Evolutionary conservation across 2,113 vertebrate species (phyloP).

Genomic region (Sylvia atricapilla): DNA sequence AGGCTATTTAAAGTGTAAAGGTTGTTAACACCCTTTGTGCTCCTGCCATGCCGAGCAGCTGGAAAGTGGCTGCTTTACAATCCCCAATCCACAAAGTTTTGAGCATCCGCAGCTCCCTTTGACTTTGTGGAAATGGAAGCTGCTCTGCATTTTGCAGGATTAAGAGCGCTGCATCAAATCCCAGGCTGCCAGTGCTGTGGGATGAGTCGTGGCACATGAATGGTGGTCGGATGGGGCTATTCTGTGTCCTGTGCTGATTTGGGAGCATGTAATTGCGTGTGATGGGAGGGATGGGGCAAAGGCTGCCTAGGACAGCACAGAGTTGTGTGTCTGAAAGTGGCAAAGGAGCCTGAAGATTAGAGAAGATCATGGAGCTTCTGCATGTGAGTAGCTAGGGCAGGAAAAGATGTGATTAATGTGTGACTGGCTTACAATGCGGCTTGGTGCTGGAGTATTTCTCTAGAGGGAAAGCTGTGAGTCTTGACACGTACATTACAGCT

Average conservation of each 20-base stretch:
- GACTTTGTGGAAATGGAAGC: background rate
- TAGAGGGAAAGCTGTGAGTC: conserved; percentile 17
- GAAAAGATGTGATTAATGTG: background rate
- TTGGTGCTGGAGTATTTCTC: background rate
- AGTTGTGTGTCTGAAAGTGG: background rate
- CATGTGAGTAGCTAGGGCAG: background rate
- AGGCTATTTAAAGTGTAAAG: background rate
- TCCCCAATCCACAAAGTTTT: background rate
- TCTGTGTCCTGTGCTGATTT: background rate
- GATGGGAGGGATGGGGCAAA: background rate
- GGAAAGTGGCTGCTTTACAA: background rate
- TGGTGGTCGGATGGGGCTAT: background rate
- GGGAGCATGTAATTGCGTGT: background rate
- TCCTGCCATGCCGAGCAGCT: background rate
- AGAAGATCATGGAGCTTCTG: background rate
- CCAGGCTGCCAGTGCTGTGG: background rate
- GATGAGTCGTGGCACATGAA: background rate
- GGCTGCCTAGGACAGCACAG: background rate
- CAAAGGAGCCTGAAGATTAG: background rate
- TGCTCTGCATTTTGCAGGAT: conserved; percentile 3
- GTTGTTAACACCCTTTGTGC: background rate
- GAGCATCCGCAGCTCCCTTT: background rate
- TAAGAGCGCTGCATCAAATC: background rate
- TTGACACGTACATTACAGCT: background rate
- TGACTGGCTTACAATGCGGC: background rate